These are phyloP conservation scores for Pangasianodon gigas DNA, from an alignment of 2,113 vertebrate species.

Conservation along the genomic window DNA sequence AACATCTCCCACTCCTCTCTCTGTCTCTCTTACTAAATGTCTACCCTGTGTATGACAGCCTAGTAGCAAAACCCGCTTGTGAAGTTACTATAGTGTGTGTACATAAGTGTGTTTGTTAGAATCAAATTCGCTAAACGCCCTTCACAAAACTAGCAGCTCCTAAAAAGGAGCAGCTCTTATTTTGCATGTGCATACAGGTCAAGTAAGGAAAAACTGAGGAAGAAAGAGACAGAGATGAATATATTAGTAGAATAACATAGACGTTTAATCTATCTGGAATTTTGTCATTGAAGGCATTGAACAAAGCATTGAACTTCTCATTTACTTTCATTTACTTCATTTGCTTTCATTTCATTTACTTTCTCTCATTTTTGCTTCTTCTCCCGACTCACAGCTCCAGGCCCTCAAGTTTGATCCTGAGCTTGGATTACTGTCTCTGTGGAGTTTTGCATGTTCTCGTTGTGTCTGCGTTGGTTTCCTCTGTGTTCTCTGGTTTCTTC, in stretches of 20 bases:
- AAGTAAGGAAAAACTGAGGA: neutral
- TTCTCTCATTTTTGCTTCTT: neutral
- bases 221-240: neutral
- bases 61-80: no score
- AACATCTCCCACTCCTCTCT: constrained; percentile 37
- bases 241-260: neutral
- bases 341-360: no score
- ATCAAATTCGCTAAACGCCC: neutral
- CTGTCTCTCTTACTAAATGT: neutral
- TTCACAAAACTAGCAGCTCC: neutral
- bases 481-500: neutral
- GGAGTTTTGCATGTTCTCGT: neutral
- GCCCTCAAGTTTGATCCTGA: neutral
- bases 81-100: neutral
- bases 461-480: neutral
- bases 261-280: neutral
- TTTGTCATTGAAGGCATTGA: neutral
- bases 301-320: neutral
- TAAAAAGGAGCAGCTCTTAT: neutral
- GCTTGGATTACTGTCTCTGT: neutral
- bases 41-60: neutral
- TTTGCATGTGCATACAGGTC: neutral
- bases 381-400: neutral
- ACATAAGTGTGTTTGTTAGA: neutral
- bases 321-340: neutral